phyloP scores from a whole-genome alignment of 1,140 invertebrate species.

The Chelonus insularis region DNA sequence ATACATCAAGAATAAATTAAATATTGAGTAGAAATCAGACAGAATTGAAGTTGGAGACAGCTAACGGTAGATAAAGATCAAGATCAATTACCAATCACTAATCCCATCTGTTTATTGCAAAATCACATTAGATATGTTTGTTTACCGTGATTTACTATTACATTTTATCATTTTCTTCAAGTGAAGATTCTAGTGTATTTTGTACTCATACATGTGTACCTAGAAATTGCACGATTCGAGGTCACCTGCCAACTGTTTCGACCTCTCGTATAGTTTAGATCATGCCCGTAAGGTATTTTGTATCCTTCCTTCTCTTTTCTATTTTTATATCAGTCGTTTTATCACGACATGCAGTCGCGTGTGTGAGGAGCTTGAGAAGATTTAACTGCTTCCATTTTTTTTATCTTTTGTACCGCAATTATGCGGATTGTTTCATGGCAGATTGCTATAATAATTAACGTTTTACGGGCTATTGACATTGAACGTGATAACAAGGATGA shows the following conservation, averaged over 20 bases:
- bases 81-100: conserved; percentile 25
- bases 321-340: conserved; percentile 25
- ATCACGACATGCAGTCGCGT: conserved; percentile 22
- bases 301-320: neutral
- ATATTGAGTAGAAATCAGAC: neutral
- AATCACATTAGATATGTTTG: conserved; percentile 4
- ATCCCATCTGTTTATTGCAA: neutral
- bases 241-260: conserved; percentile 29
- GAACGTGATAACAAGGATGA: conserved; percentile 34
- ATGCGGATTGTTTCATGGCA: conserved; percentile 16
- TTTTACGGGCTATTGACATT: conserved; percentile 37
- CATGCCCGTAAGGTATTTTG: conserved; percentile 18
- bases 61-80: conserved; percentile 23
- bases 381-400: conserved; percentile 5
- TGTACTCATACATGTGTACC: neutral
- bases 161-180: conserved; percentile 14
- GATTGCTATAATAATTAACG: conserved; percentile 29
- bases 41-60: conserved; percentile 3
- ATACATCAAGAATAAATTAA: conserved; percentile 1
- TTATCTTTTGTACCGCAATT: conserved; percentile 14
- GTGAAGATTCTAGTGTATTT: neutral
- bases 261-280: conserved; percentile 24
- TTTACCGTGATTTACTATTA: conserved; percentile 23
- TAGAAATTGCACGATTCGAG: conserved; percentile 27
- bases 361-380: neutral